phyloP scores from a whole-genome alignment of 2,888 invertebrate species.

The Maniola hyperantus region DNA sequence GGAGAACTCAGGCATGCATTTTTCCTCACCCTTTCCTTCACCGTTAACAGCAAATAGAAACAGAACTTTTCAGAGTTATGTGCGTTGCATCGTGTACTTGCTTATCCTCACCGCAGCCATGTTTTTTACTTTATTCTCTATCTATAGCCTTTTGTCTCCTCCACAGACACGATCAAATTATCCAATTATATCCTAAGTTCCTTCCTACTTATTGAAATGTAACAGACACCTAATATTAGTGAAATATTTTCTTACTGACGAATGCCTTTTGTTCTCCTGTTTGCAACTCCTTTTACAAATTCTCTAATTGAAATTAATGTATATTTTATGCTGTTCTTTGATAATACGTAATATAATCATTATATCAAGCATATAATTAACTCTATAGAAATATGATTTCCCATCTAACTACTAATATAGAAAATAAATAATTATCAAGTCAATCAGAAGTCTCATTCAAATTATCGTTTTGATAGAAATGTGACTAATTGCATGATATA shows the following conservation, averaged over 20 bases:
- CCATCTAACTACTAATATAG: not conserved
- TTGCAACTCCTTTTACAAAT: not conserved
- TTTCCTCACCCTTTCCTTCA: too few relatives aligned
- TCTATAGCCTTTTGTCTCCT: not conserved
- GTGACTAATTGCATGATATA: not conserved
- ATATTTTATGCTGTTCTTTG: not conserved
- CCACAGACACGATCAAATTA: not conserved
- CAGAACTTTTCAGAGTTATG: too few relatives aligned
- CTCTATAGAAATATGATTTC: not conserved
- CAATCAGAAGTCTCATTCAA: not conserved
- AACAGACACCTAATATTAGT: not conserved
- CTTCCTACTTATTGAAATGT: not conserved
- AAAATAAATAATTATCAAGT: not conserved
- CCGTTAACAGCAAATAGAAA: too few relatives aligned
- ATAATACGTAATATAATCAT: not conserved
- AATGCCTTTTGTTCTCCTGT: not conserved
- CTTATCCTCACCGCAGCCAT: constrained; percentile 49
- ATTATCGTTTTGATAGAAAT: not conserved
- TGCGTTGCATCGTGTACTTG: too few relatives aligned
- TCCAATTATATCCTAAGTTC: not conserved
- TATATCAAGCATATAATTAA: not conserved
- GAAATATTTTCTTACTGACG: not conserved
- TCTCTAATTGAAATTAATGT: too few relatives aligned
- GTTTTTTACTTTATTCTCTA: too few relatives aligned
- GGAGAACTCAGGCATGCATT: too few relatives aligned